Evolutionary conservation across 2,113 vertebrate genomes (phyloP), one percentile per base, ranked within the genome.

Genomic region (Marmota flaviventris): DNA sequence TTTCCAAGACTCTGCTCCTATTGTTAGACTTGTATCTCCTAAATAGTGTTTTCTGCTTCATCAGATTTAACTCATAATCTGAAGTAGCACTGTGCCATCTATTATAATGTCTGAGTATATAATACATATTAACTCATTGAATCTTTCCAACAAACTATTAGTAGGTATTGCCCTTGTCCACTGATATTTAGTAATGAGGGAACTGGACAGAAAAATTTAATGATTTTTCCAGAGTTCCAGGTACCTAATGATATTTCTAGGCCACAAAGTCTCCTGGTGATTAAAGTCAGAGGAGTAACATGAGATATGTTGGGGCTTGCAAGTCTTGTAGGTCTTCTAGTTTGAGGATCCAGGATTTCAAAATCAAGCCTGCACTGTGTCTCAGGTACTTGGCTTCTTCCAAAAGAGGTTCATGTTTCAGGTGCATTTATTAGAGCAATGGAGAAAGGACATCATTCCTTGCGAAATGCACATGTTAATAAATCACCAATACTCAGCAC

Each of bases 191-290:
- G 6, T 48, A 8, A 45, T 72, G 8, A 51, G 29, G 16, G 78
- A 82, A 61, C 11, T 32, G 61, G 34, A 78, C 17, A 75, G 13
- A 63, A 14, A 87, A 37, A 63, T 67, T 2, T 65, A 37, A 58
- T 85, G 39, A 51, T 53, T 58, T 85, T 3, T 4, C 16, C 29
- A 85, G 27, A 5, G 2, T 61, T 51, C 9, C 34, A 34, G 17
- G 37, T 32, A 34, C 61, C 79, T 73, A 81, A 56, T 17, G 14
- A 63, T 32, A 42, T 2, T 5, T 4, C 5, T 77, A 32, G 48
- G 0, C 3, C 79, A 63, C 1, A 5, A 63, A 27, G 25, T 1
- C 9, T 7, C 27, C 5, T 7, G 3, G 18, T 83, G 11, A 67
- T 34, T 58, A 53, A 69, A 63, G 25, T 73, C 75, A n/a, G 58